Percentiles rank a stretch among this genome's conserved stretches.
Evolutionary conservation across 2,797 vertebrate species (phyloP).

Genomic region (Diplodus sargus): DNA sequence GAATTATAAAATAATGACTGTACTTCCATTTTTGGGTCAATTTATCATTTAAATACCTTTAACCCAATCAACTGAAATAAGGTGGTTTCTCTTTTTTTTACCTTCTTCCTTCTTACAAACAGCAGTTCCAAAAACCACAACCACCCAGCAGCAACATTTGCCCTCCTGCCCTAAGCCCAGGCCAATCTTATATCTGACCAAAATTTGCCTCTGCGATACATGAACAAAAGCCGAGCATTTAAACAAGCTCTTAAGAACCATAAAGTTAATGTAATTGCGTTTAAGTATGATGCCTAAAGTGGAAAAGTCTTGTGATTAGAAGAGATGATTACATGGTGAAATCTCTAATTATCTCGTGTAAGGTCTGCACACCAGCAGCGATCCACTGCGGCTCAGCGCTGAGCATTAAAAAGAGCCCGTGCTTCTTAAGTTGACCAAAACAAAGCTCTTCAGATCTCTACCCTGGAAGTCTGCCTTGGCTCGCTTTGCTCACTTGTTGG

Average conservation of each 20-base stretch:
- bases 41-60: constrained; percentile 2
- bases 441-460: constrained; percentile 38
- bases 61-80: not conserved
- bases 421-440: constrained; percentile 25
- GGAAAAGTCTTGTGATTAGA: constrained; percentile 42
- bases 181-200: constrained; percentile 35
- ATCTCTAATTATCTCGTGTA: constrained; percentile 50
- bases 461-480: constrained; percentile 15
- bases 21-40: too few relatives aligned
- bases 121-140: constrained; percentile 23
- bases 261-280: constrained; percentile 36
- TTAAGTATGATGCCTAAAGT: constrained; percentile 47
- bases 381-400: constrained; percentile 23
- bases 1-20: too few relatives aligned
- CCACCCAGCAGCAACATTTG: constrained; percentile 30
- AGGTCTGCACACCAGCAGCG: constrained; percentile 26
- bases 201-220: constrained; percentile 43
- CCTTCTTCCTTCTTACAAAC: constrained; percentile 4
- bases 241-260: constrained; percentile 45
- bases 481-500: constrained; percentile 17
- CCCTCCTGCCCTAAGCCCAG: constrained; percentile 16
- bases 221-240: constrained; percentile 48
- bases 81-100: constrained; percentile 18
- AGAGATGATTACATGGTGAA: constrained; percentile 49
- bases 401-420: constrained; percentile 23